Conservation (phyloP, 2,113 vertebrate genomes). For the Gnathonemus echidnorhynchus region DNA sequence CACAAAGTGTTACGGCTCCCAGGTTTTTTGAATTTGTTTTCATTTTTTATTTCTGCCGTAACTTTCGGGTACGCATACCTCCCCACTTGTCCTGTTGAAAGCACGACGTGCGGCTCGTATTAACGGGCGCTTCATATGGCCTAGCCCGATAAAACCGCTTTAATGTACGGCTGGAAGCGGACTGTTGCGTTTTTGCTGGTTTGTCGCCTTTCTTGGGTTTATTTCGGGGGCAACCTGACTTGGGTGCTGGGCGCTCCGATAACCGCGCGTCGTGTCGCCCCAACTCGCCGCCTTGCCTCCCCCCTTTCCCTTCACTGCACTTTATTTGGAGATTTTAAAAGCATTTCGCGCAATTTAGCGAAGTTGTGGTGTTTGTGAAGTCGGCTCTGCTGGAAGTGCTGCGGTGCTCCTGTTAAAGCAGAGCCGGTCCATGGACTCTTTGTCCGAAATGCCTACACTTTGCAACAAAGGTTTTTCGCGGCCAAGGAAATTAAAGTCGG, state of each 20-base stretch:
- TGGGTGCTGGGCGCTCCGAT: background rate
- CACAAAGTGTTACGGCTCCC: background rate
- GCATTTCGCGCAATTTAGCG: background rate
- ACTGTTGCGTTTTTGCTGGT: background rate
- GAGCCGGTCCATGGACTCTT: slow-evolving; percentile 21
- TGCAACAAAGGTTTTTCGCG: slow-evolving; percentile 27
- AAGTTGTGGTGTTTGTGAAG: background rate
- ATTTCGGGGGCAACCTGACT: background rate
- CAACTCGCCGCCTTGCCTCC: background rate
- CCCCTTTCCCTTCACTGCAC: background rate
- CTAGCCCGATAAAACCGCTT: background rate
- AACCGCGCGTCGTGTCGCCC: background rate
- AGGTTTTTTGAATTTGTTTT: background rate
- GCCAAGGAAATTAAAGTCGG: background rate
- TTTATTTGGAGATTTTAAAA: background rate
- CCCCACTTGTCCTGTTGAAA: background rate
- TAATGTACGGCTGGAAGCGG: background rate
- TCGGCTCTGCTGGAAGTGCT: background rate
- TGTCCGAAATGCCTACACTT: slow-evolving; percentile 25
- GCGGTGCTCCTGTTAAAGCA: background rate
- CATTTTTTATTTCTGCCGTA: background rate
- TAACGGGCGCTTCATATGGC: background rate
- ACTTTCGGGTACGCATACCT: background rate
- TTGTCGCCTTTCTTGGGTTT: background rate
- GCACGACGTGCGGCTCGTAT: background rate